Evolutionary conservation across 2,888 invertebrate genomes (phyloP).

Genomic region (Caenorhabditis auriculariae): DNA sequence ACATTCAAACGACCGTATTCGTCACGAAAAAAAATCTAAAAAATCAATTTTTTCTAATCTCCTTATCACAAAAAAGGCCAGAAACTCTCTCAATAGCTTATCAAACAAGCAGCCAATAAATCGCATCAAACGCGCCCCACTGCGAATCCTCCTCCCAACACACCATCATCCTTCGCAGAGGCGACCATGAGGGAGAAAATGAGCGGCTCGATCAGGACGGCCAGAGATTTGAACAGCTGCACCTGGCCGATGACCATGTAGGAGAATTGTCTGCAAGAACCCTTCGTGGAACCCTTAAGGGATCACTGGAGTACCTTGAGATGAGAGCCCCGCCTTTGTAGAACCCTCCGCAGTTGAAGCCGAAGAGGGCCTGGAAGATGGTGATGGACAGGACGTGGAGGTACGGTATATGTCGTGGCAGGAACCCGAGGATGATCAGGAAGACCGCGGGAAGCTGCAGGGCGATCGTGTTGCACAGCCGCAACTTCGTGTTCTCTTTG

Average conservation of each 20-base stretch:
- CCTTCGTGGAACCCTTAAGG: no score
- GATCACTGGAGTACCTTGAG: no score
- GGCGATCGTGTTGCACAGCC: conserved; percentile 30
- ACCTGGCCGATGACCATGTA: conserved; percentile 38
- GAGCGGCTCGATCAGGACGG: conserved; percentile 33
- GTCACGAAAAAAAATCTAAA: no score
- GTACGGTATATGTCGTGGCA: conserved; percentile 24
- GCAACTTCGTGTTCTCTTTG: conserved; percentile 27
- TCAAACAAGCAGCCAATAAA: no score
- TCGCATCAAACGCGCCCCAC: no score
- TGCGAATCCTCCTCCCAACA: no score
- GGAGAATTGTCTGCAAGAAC: conserved; percentile 33
- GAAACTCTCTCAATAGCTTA: no score
- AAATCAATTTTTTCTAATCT: no score
- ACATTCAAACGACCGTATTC: no score
- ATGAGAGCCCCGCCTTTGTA: conserved; percentile 38
- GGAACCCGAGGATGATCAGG: conserved; percentile 18
- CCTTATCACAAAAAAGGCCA: no score
- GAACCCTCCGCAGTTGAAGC: conserved; percentile 37
- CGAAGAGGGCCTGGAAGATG: conserved; percentile 36
- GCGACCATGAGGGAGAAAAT: conserved; percentile 24
- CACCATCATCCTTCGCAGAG: conserved; percentile 13
- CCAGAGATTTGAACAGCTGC: conserved; percentile 40
- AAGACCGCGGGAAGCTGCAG: conserved; percentile 34
- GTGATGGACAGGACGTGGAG: conserved; percentile 29